Evolutionary conservation across 2,797 vertebrate genomes (phyloP), one percentile per base, ranked within the genome.

Genomic region (Botia kubotai): DNA sequence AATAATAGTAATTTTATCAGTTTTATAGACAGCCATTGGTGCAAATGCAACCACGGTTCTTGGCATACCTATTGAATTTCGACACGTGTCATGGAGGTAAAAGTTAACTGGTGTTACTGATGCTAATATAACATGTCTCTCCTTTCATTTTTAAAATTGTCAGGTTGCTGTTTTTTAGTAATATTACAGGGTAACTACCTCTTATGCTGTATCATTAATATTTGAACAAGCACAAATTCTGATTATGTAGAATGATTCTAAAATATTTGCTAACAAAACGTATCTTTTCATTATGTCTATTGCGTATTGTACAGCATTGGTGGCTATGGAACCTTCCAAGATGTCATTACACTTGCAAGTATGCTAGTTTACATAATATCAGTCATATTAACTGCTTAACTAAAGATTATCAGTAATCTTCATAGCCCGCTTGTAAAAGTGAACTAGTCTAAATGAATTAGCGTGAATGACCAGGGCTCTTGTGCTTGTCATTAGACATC

Each of bases 291-390:
- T 70, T 14, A 2, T 83, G 26, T 16, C 36, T 10, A 10, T 48
- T 55, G 8, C 11, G 21, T 69, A 3, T 80, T 74, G 69, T 75
- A n/a, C 79, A 95, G 95, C 82, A 94, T 95, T 14, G 95, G 95
- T 52, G 95, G 94, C 33, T 90, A 93, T 16, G 91, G 94, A 17
- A 90, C 92, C 23, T 93, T 92, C 85, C 84, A 93, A 76, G 91
- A 94, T 75, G 92, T 93, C 84, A 94, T 95, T 82, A 95, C 94
- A 65, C 90, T 96, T 87, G 92, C 94, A 88, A 96, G 95, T 96
- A 93, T 89, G 91, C 84, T 21, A 14, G 67, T 80, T 29, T 67
- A 13, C 36, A 21, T 63, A 16, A 36, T 48, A 13, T 26, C 1
- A 29, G 14, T 39, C 13, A 36, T 71, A 36, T n/a, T 72, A 33